These are phyloP conservation scores for Philereme transversata DNA, from an alignment of 2,888 invertebrate genomes.

Conservation along the genomic window DNA sequence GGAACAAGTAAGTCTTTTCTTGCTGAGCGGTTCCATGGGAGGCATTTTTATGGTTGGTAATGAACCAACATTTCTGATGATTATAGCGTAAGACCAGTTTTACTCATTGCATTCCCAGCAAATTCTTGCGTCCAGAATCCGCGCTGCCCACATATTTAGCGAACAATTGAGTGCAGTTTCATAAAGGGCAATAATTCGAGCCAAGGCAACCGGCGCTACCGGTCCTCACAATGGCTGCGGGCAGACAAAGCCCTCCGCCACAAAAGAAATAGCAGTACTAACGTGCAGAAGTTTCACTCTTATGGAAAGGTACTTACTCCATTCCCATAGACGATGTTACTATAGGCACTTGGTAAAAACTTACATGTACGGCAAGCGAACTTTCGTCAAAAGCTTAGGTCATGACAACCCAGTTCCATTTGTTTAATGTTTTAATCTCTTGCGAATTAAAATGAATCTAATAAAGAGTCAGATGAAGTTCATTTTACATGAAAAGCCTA, in stretches of 20 bases:
- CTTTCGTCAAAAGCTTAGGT: background rate
- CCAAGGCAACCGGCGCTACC: constrained; percentile 69
- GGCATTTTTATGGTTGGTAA: background rate
- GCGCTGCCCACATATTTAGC: constrained; percentile 40
- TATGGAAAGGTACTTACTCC: background rate
- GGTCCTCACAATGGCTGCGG: constrained; percentile 60
- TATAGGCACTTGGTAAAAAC: no score
- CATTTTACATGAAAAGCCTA: background rate
- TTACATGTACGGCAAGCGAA: background rate
- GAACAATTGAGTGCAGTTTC: constrained; percentile 45
- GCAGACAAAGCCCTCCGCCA: constrained; percentile 55
- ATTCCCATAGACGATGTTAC: no score
- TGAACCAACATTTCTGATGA: background rate
- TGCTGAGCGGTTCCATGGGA: no score
- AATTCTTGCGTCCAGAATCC: constrained; percentile 23
- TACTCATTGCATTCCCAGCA: constrained; percentile 11
- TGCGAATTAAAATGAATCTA: no score
- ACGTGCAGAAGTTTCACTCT: constrained; percentile 18
- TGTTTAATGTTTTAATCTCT: no score
- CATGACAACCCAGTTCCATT: background rate
- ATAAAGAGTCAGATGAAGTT: no score
- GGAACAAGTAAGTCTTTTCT: background rate
- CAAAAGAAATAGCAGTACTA: constrained; percentile 21
- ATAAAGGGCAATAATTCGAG: constrained; percentile 68
- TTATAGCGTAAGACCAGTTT: constrained; percentile 6